phyloP scores from a whole-genome alignment of 2,888 invertebrate genomes.

The Clistopyga incitator region DNA sequence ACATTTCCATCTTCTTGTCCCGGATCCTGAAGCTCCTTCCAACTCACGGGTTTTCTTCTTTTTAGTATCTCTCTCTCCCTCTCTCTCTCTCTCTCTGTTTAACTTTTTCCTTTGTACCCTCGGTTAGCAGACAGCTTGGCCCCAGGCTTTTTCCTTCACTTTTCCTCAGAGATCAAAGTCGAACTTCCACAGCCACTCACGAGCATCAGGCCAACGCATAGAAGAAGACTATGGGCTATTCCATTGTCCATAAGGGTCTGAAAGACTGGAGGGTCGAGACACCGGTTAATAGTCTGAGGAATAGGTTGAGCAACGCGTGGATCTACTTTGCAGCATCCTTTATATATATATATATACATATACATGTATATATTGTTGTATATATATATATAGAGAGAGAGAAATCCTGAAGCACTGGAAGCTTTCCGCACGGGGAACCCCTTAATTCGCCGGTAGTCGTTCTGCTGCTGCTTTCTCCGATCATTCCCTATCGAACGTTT shows the following conservation, averaged over 20 bases:
- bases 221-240: not conserved
- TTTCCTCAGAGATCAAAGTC: constrained; percentile 55
- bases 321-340: not conserved
- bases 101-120: constrained; percentile 19
- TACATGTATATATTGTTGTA: no score
- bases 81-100: not conserved
- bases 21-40: not conserved
- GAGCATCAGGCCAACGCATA: constrained; percentile 1
- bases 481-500: constrained; percentile 61
- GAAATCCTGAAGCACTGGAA: not conserved
- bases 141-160: constrained; percentile 22
- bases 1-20: not conserved
- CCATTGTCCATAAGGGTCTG: constrained; percentile 3
- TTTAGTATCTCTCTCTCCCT: no score
- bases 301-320: constrained; percentile 14
- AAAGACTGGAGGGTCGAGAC: constrained; percentile 2
- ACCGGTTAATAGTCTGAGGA: constrained; percentile 7
- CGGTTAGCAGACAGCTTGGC: constrained; percentile 1
- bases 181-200: constrained; percentile 25
- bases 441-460: constrained; percentile 23
- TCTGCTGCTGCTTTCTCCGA: constrained; percentile 24
- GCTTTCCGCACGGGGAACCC: not conserved
- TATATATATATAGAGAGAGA: no score
- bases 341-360: not conserved
- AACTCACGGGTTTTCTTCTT: not conserved